A percentile compares a stretch with the other conserved stretches of the same genome.
Evolutionary conservation across 2,888 invertebrate genomes (phyloP).

Genomic region (Cryptops parisi): DNA sequence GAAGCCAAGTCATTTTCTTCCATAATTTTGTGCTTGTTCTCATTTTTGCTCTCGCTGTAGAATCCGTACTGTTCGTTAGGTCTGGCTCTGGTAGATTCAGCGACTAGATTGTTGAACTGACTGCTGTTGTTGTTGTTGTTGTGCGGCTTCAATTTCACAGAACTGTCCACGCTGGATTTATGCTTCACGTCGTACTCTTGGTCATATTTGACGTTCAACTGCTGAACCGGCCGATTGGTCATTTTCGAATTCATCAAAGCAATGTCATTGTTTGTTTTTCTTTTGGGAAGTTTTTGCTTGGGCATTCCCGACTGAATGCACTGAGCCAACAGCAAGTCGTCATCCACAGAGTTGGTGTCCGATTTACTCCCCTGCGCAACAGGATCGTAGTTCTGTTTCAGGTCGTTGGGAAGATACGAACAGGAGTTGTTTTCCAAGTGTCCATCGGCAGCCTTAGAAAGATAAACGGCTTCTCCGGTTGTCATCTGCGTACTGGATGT

Average conservation of each 20-base stretch:
- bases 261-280: not conserved
- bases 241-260: too few relatives aligned
- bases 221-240: too few relatives aligned
- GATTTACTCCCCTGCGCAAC: not conserved
- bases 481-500: not conserved
- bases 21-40: not conserved
- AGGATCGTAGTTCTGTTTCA: not conserved
- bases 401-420: not conserved
- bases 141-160: too few relatives aligned
- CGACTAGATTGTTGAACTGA: not conserved
- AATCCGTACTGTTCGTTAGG: not conserved
- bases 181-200: too few relatives aligned
- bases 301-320: conserved; percentile 9
- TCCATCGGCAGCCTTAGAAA: not conserved
- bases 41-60: not conserved
- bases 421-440: not conserved
- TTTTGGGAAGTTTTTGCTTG: conserved; percentile 3
- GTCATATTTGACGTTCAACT: too few relatives aligned
- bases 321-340: not conserved
- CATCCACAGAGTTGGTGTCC: not conserved
- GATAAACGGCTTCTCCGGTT: not conserved
- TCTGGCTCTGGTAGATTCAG: not conserved
- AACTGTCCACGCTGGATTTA: not conserved
- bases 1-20: not conserved
- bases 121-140: not conserved